Base-by-base conservation (phyloP, 2,113 vertebrate genomes). In the Aptenodytes patagonicus region DNA sequence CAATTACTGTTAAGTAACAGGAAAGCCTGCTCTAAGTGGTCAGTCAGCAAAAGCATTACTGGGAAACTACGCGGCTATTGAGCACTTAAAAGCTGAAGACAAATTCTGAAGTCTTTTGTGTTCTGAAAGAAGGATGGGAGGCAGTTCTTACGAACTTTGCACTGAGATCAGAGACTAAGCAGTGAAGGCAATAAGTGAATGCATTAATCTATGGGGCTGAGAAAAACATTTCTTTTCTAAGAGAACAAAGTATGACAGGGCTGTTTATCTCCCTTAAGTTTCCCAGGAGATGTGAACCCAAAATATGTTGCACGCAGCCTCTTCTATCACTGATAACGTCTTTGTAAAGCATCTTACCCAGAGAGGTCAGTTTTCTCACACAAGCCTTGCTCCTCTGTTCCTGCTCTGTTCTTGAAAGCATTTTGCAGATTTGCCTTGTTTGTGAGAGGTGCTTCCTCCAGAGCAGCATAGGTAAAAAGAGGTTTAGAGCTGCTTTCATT, bases 221-320 rank as follows among this genome's bases (percentile, higher is more conserved):
- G 62, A 49, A 87, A 89, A 95, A 73, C 49, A 51, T 75, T 75
- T 78, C 18, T 64, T 83, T 76, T 60, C 42, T 64, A 72, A 87
- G 84, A 95, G 83, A 87, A 69, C 38, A 31, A 77, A 81, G 38
- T 91, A 40, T 76, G 81, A 91, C 61, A 75, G 83, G 57, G 31
- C 73, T 87, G 58, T 90, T 96, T 93, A 79, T 93, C 94, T 87
- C 73, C 57, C 42, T 87, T 91, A 94, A 76, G 73, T 94, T 93
- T 95, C 89, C 49, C 87, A 47, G 78, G 81, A 89, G 75, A 76
- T 85, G 47, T 38, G 58, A 95, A 88, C 40, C 1, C 70, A 60
- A 93, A 89, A n/a, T 57, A 28, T 7, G 6, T 85, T 80, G 58
- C 13, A 11, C 40, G 86, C 60, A 54, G 68, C 54, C 40, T 80